phyloP scores from a whole-genome alignment of 2,888 invertebrate genomes.

The Catocala fraxini region DNA sequence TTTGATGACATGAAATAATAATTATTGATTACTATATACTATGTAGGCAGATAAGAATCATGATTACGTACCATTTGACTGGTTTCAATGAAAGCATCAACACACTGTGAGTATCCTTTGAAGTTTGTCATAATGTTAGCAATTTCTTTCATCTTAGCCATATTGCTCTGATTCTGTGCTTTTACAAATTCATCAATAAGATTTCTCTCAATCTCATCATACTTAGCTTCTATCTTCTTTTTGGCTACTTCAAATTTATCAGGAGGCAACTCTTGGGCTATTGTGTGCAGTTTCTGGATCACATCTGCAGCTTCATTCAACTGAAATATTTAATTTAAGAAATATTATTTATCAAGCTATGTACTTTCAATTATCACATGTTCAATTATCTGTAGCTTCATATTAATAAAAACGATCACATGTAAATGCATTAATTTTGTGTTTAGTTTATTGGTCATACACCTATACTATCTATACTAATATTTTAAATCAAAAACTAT shows the following conservation, averaged over 20 bases:
- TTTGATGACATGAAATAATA: too few relatives aligned
- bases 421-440: too few relatives aligned
- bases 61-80: constrained; percentile 93
- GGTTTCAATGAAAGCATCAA: constrained; percentile 98
- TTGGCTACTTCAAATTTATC: constrained; percentile 95
- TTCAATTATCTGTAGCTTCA: too few relatives aligned
- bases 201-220: constrained; percentile 95
- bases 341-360: not conserved
- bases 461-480: too few relatives aligned
- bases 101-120: constrained; percentile 98
- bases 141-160: constrained; percentile 96
- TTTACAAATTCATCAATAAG: constrained; percentile 98
- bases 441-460: too few relatives aligned
- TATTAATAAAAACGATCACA: too few relatives aligned
- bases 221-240: constrained; percentile 95
- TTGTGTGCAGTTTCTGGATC: constrained; percentile 98
- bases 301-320: constrained; percentile 98
- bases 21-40: too few relatives aligned
- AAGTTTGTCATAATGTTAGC: constrained; percentile 97
- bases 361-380: not conserved
- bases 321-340: constrained; percentile 75
- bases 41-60: too few relatives aligned
- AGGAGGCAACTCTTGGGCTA: constrained; percentile 97
- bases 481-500: too few relatives aligned
- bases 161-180: constrained; percentile 95